Percentiles rank a stretch among this genome's conserved stretches.
These are phyloP conservation scores for Trachurus trachurus DNA, from an alignment of 2,797 vertebrate genomes.

Conservation along the genomic window DNA sequence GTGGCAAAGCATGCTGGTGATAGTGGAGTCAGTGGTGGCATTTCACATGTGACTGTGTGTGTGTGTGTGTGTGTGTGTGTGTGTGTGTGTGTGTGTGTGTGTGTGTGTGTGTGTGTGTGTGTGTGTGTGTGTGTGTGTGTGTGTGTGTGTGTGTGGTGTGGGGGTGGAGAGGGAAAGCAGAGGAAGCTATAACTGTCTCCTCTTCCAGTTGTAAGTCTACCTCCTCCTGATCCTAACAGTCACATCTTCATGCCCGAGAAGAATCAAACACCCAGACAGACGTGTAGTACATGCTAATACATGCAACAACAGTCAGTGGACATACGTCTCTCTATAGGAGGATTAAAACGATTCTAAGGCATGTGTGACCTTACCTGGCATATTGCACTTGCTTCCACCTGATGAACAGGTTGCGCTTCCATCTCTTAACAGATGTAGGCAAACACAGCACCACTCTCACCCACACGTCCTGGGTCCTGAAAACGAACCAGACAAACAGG, in stretches of 20 bases:
- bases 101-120: neutral
- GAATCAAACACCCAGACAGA: conserved; percentile 22
- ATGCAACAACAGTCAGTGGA: conserved; percentile 9
- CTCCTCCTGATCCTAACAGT: conserved; percentile 9
- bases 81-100: neutral
- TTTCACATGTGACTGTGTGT: neutral
- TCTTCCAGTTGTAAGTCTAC: conserved; percentile 1
- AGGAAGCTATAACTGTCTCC: conserved; percentile 24
- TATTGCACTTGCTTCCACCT: conserved; percentile 5
- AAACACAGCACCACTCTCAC: conserved; percentile 9
- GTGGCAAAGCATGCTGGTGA: neutral
- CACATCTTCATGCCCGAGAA: conserved; percentile 9
- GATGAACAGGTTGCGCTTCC: neutral
- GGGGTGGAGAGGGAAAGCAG: conserved; percentile 1
- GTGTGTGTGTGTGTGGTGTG: neutral
- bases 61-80: neutral
- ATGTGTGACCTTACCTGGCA: conserved; percentile 22
- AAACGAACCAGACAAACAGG: conserved; percentile 17
- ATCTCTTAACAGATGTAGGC: neutral
- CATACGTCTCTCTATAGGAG: neutral
- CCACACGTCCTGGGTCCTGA: neutral
- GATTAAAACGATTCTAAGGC: conserved; percentile 4
- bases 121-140: neutral
- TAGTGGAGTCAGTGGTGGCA: neutral
- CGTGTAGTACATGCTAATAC: conserved; percentile 4